phyloP scores from a whole-genome alignment of 2,113 vertebrate genomes.

The Condylura cristata region DNA sequence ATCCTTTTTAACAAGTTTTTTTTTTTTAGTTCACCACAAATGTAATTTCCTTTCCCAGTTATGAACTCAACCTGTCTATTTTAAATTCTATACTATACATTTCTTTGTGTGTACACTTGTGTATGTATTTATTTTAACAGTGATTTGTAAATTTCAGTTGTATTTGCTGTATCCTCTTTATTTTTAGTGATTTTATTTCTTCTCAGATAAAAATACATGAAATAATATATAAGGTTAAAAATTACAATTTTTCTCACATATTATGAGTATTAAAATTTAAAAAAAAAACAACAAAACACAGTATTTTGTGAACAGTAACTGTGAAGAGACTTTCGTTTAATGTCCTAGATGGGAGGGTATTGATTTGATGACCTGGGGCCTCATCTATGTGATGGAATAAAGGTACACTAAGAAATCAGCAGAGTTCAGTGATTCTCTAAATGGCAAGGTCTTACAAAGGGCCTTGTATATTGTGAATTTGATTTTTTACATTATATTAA shows the following conservation, averaged over 20 bases:
- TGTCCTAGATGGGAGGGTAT: not conserved
- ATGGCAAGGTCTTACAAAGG: not conserved
- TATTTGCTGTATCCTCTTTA: not conserved
- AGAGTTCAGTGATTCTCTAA: not conserved
- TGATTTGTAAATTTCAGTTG: not conserved
- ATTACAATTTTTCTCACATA: not conserved
- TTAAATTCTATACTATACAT: not conserved
- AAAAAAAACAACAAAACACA: no score
- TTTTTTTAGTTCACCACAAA: not conserved
- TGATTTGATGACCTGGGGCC: not conserved
- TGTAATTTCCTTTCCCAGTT: not conserved
- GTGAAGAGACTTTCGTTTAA: no score
- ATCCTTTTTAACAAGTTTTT: not conserved
- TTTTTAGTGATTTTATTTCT: not conserved
- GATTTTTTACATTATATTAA: not conserved
- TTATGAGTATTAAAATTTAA: no score
- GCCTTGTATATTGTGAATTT: not conserved
- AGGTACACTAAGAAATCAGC: not conserved
- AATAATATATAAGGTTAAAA: not conserved
- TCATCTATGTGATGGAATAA: not conserved
- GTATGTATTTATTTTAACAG: not conserved
- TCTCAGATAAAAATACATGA: not conserved
- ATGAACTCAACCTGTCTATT: not conserved
- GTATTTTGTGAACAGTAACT: no score
- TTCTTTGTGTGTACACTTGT: not conserved